Conservation (phyloP, 2,888 invertebrate genomes). For the Orgyia antiqua region DNA sequence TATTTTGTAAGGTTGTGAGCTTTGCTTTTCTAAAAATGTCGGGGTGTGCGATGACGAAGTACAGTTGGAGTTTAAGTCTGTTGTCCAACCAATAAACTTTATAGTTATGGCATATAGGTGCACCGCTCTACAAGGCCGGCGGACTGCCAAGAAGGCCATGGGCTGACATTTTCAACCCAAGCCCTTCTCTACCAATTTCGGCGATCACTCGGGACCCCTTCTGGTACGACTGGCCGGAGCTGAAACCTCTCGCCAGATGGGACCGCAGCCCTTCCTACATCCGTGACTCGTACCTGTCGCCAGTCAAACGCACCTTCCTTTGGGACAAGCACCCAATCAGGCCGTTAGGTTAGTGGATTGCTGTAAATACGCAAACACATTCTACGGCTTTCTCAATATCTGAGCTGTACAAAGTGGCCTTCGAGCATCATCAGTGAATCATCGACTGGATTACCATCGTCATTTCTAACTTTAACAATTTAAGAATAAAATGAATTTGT, state of each 20-base stretch:
- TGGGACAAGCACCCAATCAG: slow-evolving; percentile 95
- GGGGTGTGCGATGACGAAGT: slow-evolving; percentile 61
- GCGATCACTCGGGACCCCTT: slow-evolving; percentile 92
- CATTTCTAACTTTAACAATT: slow-evolving; percentile 20
- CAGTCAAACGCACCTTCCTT: slow-evolving; percentile 92
- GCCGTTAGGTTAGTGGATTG: slow-evolving; percentile 88
- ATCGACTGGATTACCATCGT: slow-evolving; percentile 34
- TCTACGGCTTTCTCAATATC: slow-evolving; percentile 34
- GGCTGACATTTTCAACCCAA: slow-evolving; percentile 88
- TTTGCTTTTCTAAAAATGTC: slow-evolving; percentile 35
- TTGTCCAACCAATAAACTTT: slow-evolving; percentile 53
- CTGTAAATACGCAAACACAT: slow-evolving; percentile 54
- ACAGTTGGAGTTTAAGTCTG: slow-evolving; percentile 44
- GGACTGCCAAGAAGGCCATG: slow-evolving; percentile 77
- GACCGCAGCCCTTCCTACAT: slow-evolving; percentile 87
- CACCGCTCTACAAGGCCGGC: slow-evolving; percentile 85
- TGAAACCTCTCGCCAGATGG: slow-evolving; percentile 86
- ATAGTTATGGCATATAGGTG: slow-evolving; percentile 72
- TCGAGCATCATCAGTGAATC: slow-evolving; percentile 21
- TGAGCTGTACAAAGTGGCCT: slow-evolving; percentile 59
- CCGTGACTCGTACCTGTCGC: slow-evolving; percentile 93
- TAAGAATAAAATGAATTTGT: no score
- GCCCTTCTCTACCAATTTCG: slow-evolving; percentile 86
- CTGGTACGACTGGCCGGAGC: slow-evolving; percentile 91
- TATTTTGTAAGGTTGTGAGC: no score